These are phyloP conservation scores for Caenorhabditis sp. DNA, from an alignment of 2,888 invertebrate genomes.

Conservation along the genomic window DNA sequence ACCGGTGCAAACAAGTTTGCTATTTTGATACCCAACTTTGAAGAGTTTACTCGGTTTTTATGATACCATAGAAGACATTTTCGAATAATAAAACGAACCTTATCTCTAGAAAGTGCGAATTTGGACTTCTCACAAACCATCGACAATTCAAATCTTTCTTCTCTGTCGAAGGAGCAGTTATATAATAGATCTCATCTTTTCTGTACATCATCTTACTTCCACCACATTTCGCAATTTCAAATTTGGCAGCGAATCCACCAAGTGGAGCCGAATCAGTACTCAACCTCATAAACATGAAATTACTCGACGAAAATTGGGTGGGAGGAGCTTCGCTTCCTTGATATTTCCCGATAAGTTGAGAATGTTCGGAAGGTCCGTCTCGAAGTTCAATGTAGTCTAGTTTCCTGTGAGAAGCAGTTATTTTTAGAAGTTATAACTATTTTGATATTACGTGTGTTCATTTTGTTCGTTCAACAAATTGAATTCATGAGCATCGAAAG, in stretches of 20 bases:
- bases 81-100: too few species aligned
- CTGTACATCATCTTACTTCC: too few species aligned
- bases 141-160: too few species aligned
- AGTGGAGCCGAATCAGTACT: conserved; percentile 78
- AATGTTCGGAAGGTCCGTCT: conserved; percentile 82
- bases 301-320: conserved; percentile 74
- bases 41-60: too few species aligned
- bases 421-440: background rate
- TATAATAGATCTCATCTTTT: too few species aligned
- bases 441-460: background rate
- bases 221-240: conserved; percentile 75
- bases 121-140: too few species aligned
- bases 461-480: background rate
- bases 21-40: too few species aligned
- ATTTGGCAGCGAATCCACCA: conserved; percentile 80
- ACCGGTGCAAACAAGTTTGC: too few species aligned
- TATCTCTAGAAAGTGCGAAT: too few species aligned
- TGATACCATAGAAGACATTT: too few species aligned
- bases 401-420: too few species aligned
- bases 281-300: conserved; percentile 81
- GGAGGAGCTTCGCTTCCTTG: conserved; percentile 49
- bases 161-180: too few species aligned
- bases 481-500: conserved; percentile 52
- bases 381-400: conserved; percentile 81
- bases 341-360: conserved; percentile 78